phyloP scores from a whole-genome alignment of 2,888 invertebrate genomes.

The Drosophila kambysellisi region DNA sequence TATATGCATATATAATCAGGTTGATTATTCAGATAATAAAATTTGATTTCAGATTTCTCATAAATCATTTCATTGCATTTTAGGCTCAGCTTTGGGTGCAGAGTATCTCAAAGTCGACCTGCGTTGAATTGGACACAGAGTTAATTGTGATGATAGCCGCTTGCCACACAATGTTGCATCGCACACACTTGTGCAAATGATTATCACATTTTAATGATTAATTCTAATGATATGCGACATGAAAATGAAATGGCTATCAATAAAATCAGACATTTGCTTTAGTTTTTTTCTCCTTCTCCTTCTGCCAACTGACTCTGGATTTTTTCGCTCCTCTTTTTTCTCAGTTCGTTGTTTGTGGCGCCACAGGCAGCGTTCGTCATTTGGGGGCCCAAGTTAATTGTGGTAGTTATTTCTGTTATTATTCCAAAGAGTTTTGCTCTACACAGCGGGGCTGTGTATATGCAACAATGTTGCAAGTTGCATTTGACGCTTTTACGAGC shows the following conservation, averaged over 20 bases:
- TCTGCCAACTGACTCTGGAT: conserved; percentile 1
- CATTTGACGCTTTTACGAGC: conserved; percentile 77
- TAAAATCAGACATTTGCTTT: conserved; percentile 58
- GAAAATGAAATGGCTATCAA: conserved; percentile 69
- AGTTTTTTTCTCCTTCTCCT: conserved; percentile 9
- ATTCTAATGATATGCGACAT: conserved; percentile 84
- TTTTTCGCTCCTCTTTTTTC: not conserved
- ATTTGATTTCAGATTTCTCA: not conserved
- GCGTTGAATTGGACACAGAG: not conserved
- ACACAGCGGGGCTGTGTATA: not conserved
- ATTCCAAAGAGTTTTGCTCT: conserved; percentile 35
- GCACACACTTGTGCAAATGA: conserved; percentile 79
- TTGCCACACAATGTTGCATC: conserved; percentile 76
- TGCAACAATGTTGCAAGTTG: conserved; percentile 69
- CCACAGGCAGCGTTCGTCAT: conserved; percentile 52
- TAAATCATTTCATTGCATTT: not conserved
- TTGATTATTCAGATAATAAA: not conserved
- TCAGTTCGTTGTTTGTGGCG: conserved; percentile 49
- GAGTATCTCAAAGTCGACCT: conserved; percentile 1
- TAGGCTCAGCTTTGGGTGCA: not conserved
- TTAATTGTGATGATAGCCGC: not conserved
- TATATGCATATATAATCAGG: not conserved
- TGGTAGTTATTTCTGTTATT: conserved; percentile 74
- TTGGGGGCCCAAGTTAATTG: conserved; percentile 75
- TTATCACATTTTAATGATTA: conserved; percentile 84